Evolutionary conservation across 2,888 invertebrate species (phyloP).

Genomic region (Lysandra coridon): DNA sequence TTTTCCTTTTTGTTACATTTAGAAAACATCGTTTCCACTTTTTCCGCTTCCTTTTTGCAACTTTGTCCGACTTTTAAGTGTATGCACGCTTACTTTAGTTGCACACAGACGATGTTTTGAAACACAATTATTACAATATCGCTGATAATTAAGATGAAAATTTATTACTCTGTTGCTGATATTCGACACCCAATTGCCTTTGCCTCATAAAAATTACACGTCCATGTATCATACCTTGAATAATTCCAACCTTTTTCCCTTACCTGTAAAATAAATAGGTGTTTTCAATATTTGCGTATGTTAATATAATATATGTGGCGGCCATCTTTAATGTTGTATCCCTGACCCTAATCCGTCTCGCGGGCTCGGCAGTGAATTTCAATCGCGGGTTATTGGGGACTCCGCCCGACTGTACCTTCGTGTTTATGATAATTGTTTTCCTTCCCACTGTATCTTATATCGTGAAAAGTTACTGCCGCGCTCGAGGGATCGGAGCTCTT

Average conservation of each 20-base stretch:
- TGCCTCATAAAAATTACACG: not conserved
- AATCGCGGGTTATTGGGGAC: constrained; percentile 40
- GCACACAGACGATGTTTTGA: not conserved
- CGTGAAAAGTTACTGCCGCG: not conserved
- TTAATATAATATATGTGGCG: constrained; percentile 12
- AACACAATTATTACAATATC: no score
- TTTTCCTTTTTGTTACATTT: constrained; percentile 16
- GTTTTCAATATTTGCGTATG: constrained; percentile 21
- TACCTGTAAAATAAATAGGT: not conserved
- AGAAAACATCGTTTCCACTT: not conserved
- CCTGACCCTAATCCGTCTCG: constrained; percentile 41
- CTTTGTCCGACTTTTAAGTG: not conserved
- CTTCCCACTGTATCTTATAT: constrained; percentile 22
- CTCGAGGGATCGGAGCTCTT: not conserved
- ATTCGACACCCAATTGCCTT: not conserved
- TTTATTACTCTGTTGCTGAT: no score
- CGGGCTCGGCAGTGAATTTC: constrained; percentile 46
- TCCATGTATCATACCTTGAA: not conserved
- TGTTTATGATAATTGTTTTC: constrained; percentile 40
- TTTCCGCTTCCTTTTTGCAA: not conserved
- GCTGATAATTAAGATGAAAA: no score
- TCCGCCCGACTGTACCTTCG: constrained; percentile 38
- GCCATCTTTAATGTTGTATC: constrained; percentile 39
- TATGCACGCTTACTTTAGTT: not conserved
- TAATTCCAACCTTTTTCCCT: not conserved